Percentiles rank a stretch among this genome's conserved stretches.
These are phyloP conservation scores for Campylomormyrus tamandua DNA, from an alignment of 2,113 vertebrate species.

Conservation along the genomic window DNA sequence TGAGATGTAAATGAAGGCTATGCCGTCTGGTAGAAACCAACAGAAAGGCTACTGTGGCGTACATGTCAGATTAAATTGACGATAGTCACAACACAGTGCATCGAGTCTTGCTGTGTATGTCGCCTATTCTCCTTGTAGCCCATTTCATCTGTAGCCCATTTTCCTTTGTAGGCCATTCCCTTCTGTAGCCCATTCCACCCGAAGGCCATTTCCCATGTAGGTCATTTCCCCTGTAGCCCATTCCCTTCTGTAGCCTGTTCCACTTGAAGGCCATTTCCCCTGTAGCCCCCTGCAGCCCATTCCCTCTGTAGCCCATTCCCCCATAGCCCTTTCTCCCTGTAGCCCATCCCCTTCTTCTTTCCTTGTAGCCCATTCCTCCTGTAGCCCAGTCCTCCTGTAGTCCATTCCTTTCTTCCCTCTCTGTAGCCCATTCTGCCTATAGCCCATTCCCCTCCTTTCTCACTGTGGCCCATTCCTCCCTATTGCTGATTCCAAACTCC, in stretches of 20 bases:
- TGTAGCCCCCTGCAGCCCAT: too few relatives aligned
- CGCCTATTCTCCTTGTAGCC: neutral
- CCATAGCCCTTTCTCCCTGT: neutral
- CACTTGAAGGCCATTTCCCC: neutral
- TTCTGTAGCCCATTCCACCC: too few relatives aligned
- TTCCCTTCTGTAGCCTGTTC: neutral
- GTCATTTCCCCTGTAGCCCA: too few relatives aligned
- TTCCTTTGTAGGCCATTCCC: too few relatives aligned
- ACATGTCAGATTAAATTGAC: too few relatives aligned
- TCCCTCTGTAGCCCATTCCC: neutral
- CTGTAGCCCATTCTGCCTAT: neutral
- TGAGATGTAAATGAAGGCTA: too few relatives aligned
- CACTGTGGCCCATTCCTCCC: neutral
- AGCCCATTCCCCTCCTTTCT: neutral
- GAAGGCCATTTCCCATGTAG: neutral
- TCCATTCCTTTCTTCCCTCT: neutral
- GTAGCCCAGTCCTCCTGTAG: neutral
- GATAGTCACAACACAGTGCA: too few relatives aligned
- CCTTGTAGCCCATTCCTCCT: neutral
- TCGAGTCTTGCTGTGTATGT: too few relatives aligned
- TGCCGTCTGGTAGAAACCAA: too few relatives aligned
- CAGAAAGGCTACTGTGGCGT: too few relatives aligned
- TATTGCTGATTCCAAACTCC: neutral
- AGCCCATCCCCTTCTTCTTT: neutral
- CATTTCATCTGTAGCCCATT: neutral